phyloP scores from a whole-genome alignment of 2,888 invertebrate species.

The Andrena haemorrhoa region DNA sequence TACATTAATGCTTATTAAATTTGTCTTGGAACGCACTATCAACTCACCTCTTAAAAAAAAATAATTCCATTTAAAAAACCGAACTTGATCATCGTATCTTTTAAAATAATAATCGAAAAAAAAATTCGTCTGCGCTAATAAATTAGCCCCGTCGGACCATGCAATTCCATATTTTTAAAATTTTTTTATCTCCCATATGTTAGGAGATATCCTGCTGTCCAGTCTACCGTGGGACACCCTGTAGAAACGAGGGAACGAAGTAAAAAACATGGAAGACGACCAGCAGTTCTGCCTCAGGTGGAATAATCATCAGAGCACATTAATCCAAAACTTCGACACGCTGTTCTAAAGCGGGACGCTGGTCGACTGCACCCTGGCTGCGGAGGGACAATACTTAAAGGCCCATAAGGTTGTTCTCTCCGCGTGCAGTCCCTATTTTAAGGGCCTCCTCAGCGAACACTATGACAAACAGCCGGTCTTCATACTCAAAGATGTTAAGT shows the following conservation, averaged over 20 bases:
- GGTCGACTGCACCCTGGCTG: constrained; percentile 97
- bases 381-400: constrained; percentile 95
- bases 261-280: constrained; percentile 91
- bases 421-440: constrained; percentile 96
- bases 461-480: constrained; percentile 97
- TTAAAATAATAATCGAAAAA: too few relatives aligned
- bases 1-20: too few relatives aligned
- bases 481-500: constrained; percentile 96
- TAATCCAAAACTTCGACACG: constrained; percentile 96
- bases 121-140: too few relatives aligned
- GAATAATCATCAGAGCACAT: constrained; percentile 97
- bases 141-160: too few relatives aligned
- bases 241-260: constrained; percentile 76
- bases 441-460: constrained; percentile 94
- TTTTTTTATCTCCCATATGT: too few relatives aligned
- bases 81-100: too few relatives aligned
- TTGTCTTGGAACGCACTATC: too few relatives aligned
- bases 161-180: too few relatives aligned
- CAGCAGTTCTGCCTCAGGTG: constrained; percentile 97
- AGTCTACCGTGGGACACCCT: too few relatives aligned
- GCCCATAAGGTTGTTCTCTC: constrained; percentile 98
- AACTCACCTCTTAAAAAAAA: too few relatives aligned
- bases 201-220: too few relatives aligned
- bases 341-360: constrained; percentile 95
- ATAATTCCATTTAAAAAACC: too few relatives aligned